These are phyloP conservation scores for Astropecten irregularis DNA, from an alignment of 53 echinoderm and acorn worm species.

Conservation along the genomic window DNA sequence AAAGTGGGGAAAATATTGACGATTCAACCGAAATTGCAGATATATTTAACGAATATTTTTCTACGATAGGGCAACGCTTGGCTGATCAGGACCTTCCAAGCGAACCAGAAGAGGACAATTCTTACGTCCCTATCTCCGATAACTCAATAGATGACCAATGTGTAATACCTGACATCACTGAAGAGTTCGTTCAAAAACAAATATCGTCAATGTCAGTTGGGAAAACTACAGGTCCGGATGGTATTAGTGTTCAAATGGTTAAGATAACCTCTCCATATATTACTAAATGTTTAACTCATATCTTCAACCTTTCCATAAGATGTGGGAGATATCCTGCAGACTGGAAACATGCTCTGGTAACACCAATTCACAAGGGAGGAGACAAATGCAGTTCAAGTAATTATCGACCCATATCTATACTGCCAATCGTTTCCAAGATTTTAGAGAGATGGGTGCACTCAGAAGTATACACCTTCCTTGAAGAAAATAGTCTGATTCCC, in stretches of 20 bases:
- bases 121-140: slow-evolving; percentile 13
- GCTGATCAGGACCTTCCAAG: neutral
- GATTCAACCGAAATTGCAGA: neutral
- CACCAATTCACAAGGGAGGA: slow-evolving; percentile 33
- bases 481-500: too few species aligned
- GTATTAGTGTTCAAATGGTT: neutral
- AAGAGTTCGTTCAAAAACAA: neutral
- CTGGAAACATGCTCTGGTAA: slow-evolving; percentile 2
- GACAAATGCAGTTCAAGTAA: slow-evolving; percentile 4
- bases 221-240: neutral
- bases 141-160: slow-evolving; percentile 1
- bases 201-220: neutral
- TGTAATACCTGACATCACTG: neutral
- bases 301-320: too few species aligned
- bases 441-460: slow-evolving; percentile 11
- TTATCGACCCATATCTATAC: neutral
- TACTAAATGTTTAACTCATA: too few species aligned
- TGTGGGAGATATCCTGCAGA: neutral
- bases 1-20: neutral
- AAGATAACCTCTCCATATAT: too few species aligned
- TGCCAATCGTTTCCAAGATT: slow-evolving; percentile 18
- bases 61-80: neutral
- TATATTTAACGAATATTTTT: neutral
- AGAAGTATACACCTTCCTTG: neutral
- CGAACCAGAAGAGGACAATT: neutral